These are phyloP conservation scores for Caenorhabditis angaria DNA, from an alignment of 2,888 invertebrate genomes.

Conservation along the genomic window DNA sequence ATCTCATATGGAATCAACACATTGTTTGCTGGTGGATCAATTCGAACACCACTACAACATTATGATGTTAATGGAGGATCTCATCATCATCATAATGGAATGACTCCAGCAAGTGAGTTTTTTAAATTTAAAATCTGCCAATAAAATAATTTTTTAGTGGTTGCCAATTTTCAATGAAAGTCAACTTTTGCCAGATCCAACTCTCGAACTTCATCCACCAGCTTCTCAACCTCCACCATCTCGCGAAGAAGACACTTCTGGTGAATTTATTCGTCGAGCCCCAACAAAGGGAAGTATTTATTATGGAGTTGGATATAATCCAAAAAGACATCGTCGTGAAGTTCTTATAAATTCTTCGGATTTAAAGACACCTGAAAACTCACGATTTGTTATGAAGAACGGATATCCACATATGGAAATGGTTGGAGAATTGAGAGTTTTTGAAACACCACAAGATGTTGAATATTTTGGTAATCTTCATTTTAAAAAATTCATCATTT, in stretches of 20 bases:
- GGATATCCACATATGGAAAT: constrained; percentile 60
- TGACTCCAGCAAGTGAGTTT: constrained; percentile 33
- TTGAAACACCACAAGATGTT: constrained; percentile 67
- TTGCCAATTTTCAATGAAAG: constrained; percentile 1
- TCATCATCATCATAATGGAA: constrained; percentile 4
- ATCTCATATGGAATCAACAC: constrained; percentile 27
- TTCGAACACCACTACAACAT: not conserved
- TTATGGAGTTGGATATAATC: constrained; percentile 42
- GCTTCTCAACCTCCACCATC: constrained; percentile 27
- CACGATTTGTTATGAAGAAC: constrained; percentile 26
- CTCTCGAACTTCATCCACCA: constrained; percentile 24
- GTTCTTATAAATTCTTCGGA: constrained; percentile 26
- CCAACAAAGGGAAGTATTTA: constrained; percentile 44
- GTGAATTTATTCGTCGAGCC: constrained; percentile 45
- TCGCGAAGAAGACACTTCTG: constrained; percentile 37
- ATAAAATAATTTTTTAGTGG: constrained; percentile 17
- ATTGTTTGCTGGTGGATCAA: constrained; percentile 15
- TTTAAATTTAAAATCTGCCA: not conserved
- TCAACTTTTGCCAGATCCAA: constrained; percentile 10
- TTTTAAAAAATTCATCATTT: too few species aligned
- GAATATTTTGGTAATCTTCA: constrained; percentile 64
- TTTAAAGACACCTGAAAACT: constrained; percentile 11
- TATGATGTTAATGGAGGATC: not conserved
- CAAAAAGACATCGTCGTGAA: constrained; percentile 41
- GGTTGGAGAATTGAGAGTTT: constrained; percentile 66